Evolutionary conservation across 2,797 vertebrate species (phyloP).

Genomic region (Varecia variegata): DNA sequence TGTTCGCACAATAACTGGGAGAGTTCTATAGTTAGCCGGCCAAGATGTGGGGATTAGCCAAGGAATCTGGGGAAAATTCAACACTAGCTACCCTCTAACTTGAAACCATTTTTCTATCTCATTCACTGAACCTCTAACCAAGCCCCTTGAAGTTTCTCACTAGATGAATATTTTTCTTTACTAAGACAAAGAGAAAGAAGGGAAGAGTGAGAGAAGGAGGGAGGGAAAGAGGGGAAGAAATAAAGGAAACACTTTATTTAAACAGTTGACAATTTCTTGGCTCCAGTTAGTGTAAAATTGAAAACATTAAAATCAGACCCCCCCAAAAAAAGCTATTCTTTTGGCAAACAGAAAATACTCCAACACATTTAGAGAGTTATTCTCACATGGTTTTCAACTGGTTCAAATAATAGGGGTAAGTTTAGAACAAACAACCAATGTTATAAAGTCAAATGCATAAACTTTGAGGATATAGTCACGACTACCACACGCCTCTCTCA

Average conservation of each 20-base stretch:
- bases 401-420: background rate
- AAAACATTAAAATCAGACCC: constrained; percentile 50
- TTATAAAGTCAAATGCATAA: background rate
- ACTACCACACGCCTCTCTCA: background rate
- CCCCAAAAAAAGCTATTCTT: background rate
- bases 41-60: constrained; percentile 23
- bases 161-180: constrained; percentile 29
- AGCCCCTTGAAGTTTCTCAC: background rate
- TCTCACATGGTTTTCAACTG: constrained; percentile 23
- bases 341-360: constrained; percentile 38
- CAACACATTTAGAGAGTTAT: background rate
- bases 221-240: background rate
- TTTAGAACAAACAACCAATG: background rate
- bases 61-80: constrained; percentile 12
- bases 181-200: background rate
- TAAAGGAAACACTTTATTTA: constrained; percentile 42
- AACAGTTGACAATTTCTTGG: constrained; percentile 47
- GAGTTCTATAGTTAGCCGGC: background rate
- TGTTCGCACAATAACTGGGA: background rate
- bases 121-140: background rate
- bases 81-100: background rate
- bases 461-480: background rate
- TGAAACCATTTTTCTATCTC: constrained; percentile 27
- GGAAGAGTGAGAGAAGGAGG: background rate
- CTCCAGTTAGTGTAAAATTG: constrained; percentile 29